Conservation (phyloP, 2,113 vertebrate species). For the Peromyscus maniculatus region DNA sequence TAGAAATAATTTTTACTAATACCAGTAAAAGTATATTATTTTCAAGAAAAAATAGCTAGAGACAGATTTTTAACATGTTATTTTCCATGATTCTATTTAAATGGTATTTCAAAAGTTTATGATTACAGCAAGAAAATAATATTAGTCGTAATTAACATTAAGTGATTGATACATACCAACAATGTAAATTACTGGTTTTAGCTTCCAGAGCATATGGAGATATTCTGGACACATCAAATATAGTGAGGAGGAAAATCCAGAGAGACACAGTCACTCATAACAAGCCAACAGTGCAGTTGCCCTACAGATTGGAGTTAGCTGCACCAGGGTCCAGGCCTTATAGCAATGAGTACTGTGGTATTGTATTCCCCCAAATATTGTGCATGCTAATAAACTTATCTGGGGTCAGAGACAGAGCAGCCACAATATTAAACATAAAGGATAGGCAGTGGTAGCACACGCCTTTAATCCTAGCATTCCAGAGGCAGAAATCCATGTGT, state of each 20-base stretch:
- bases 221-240: neutral
- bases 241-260: neutral
- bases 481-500: too few species aligned
- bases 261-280: neutral
- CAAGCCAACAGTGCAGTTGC: neutral
- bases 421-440: too few species aligned
- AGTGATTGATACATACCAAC: neutral
- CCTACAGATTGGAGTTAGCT: neutral
- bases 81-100: neutral
- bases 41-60: conserved; percentile 64
- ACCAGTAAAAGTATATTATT: conserved; percentile 69
- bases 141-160: neutral
- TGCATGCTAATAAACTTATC: too few species aligned
- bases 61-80: neutral
- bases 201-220: neutral
- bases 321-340: neutral
- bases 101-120: conserved; percentile 19
- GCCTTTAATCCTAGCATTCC: too few species aligned
- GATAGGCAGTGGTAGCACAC: too few species aligned
- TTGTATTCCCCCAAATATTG: too few species aligned
- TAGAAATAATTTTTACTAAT: conserved; percentile 73
- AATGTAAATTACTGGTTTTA: neutral
- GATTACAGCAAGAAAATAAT: neutral
- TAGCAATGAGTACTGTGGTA: neutral
- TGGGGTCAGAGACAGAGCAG: too few species aligned